Evolutionary conservation across 2,888 invertebrate genomes (phyloP), one percentile per base, ranked within the genome.

Genomic region (Mythimna vitellina): DNA sequence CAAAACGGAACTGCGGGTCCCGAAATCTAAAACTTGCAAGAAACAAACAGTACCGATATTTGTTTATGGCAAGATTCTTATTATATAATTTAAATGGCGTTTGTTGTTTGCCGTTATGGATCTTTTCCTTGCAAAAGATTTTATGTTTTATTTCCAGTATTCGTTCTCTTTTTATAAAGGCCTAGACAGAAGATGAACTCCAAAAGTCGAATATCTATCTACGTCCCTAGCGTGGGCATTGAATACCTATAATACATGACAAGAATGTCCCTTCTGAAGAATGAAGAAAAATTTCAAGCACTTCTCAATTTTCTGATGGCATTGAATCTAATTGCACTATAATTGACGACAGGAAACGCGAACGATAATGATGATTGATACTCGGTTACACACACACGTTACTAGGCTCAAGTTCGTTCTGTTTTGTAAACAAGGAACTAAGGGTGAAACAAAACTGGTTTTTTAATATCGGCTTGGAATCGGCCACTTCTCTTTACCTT

Each of bases 241-340:
- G 42, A 10, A 14, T 38, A 35, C 35, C 9, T 35, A 38, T 3
- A 12, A 29, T 4, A 14, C 12, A 4, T 4, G 42, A 46, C 17
- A 17, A 53, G 3, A 25, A 14, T 9, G 1, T 14, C 5, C 17
- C 3, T 70, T 25, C 20, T 17, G n/a, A 20, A 32, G 14, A 56
- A n/a, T 35, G 32, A 20, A 71, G 10, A 58, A 10, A 58, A 42
- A 17, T 14, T 14, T 35, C 10, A n/a, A 49, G 42, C 14, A 25
- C n/a, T 53, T 14, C 32, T 64, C n/a, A 58, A 53, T 73, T 60
- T 49, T 64, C 51, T 32, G 17, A 51, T 64, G 25, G 22, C 20
- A 64, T 29, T 64, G 42, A 29, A 63, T 49, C 46, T 61, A 76
- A 65, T 76, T 69, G 60, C 42, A 51, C 35, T 42, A 0, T 35